phyloP scores from a whole-genome alignment of 2,797 vertebrate species.

The Sarcoramphus papa region DNA sequence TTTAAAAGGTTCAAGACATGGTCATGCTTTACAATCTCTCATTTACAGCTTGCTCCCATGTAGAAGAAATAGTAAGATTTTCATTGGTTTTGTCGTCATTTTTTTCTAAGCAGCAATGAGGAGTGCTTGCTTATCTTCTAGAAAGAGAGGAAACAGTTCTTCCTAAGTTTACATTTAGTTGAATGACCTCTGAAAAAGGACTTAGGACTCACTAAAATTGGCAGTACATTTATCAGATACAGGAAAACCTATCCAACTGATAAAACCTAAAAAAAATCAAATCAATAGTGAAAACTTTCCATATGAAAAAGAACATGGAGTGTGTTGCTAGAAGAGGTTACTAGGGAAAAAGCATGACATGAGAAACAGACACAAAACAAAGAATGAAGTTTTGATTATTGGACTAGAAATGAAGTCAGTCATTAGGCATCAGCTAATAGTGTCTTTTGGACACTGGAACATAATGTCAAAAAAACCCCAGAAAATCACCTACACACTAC shows the following conservation, averaged over 20 bases:
- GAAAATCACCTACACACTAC: neutral
- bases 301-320: neutral
- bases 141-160: neutral
- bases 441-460: neutral
- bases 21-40: neutral
- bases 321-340: neutral
- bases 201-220: neutral
- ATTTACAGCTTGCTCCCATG: neutral
- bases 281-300: neutral
- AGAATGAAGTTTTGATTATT: neutral
- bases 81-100: neutral
- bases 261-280: neutral
- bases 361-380: neutral
- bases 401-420: neutral
- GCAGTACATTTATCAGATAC: neutral
- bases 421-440: neutral
- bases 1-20: neutral
- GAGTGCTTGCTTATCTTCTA: neutral
- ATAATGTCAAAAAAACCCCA: neutral
- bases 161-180: neutral
- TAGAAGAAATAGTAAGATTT: neutral
- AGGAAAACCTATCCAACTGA: neutral
- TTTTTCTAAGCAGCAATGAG: neutral
- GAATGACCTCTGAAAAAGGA: neutral
- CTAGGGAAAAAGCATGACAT: neutral